Evolutionary conservation across 2,797 vertebrate species (phyloP), one percentile per base, ranked within the genome.

Genomic region (Rhadinocentrus ornatus): DNA sequence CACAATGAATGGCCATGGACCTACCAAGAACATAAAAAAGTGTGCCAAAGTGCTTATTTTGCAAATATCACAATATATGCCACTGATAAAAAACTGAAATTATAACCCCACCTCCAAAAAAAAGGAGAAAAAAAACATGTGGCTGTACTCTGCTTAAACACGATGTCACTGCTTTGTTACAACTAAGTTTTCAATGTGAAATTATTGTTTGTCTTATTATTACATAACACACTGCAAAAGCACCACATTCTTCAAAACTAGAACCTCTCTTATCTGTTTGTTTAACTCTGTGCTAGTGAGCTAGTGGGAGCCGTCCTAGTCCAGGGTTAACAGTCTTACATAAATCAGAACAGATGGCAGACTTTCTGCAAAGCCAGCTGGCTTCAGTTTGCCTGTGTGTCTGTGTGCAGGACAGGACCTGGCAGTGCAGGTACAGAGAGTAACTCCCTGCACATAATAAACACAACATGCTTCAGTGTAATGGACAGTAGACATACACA

Each of bases 281-380:
- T 83, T 80, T 82, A 82, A 86, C 80, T 73, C 70, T 81, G 70
- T 74, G 77, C 78, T 84, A 78, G 78, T 73, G 62, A 82, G 79
- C 72, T 54, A 76, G 78, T 82, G 76, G 78, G 80, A 88, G 84
- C 78, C 59, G 87, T 87, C 70, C 86, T 86, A 87, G 87, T 82
- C 72, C 83, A 73, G 82, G 81, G 86, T 91, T 90, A 90, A 90
- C 87, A 86, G 89, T 88, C 86, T 86, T 86, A 82, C 85, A 93
- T 93, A 92, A 94, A 95, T 95, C 88, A 92, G 82, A 89, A 83
- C 86, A 91, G 89, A 91, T 86, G 86, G 89, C 84, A 89, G 91
- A 88, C 89, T 91, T 88, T 83, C 69, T 88, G 86, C 65, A 85
- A 82, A 84, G 88, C 91, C 93, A 95, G 90, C 95, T 94, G 94